Percentiles rank a stretch among this genome's conserved stretches.
phyloP scores from a whole-genome alignment of 2,888 invertebrate genomes.

The Cosmopolites sordidus region DNA sequence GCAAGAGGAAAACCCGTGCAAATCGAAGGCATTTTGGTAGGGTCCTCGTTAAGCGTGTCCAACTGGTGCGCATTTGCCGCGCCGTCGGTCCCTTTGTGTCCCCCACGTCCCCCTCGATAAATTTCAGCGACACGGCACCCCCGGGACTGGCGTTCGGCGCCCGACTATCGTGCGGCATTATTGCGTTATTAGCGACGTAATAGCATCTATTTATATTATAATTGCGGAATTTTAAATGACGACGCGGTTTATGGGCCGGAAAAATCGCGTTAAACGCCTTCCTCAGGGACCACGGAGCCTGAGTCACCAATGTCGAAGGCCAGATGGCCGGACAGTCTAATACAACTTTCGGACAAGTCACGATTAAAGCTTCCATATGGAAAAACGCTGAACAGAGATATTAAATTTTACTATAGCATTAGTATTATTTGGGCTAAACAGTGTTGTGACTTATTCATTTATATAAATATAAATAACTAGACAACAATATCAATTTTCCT shows the following conservation, averaged over 20 bases:
- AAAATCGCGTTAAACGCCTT: slow-evolving; percentile 34
- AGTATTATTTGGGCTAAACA: too few species aligned
- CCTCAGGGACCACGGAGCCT: neutral
- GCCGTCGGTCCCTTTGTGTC: slow-evolving; percentile 11
- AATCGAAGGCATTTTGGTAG: neutral
- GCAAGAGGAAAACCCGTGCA: neutral
- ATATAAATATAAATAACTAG: too few species aligned
- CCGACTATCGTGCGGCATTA: slow-evolving; percentile 50
- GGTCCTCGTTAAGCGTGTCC: slow-evolving; percentile 14
- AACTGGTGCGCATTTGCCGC: slow-evolving; percentile 7
- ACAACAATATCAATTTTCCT: too few species aligned
- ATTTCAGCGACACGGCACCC: slow-evolving; percentile 48
- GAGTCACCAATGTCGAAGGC: neutral
- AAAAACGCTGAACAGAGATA: too few species aligned
- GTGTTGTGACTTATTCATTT: too few species aligned
- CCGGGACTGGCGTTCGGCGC: slow-evolving; percentile 40
- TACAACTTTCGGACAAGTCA: too few species aligned
- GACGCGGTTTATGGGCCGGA: slow-evolving; percentile 45
- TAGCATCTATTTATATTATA: slow-evolving; percentile 52
- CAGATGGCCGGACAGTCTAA: neutral
- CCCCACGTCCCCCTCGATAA: slow-evolving; percentile 44
- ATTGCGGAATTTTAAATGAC: slow-evolving; percentile 49
- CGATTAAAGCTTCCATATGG: too few species aligned
- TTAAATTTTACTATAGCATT: too few species aligned
- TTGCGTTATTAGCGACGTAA: slow-evolving; percentile 51